A percentile compares a stretch with the other conserved stretches of the same genome.
Conservation (phyloP, 2,113 vertebrate species). For the Tamias sibiricus region DNA sequence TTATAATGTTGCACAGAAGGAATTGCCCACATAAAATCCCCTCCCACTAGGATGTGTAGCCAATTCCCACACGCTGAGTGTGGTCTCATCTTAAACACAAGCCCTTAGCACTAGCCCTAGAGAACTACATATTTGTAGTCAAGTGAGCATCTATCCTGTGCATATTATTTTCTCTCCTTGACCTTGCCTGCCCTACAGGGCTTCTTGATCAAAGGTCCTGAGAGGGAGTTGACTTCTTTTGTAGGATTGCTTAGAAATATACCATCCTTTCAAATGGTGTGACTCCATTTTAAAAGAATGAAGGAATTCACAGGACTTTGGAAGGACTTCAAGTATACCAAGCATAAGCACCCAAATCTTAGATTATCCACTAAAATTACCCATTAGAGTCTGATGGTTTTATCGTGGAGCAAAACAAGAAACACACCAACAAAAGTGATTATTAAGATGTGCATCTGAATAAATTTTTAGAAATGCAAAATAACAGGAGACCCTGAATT, state of each 20-base stretch:
- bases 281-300: slow-evolving; percentile 41
- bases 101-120: neutral
- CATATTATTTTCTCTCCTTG: neutral
- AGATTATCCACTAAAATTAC: neutral
- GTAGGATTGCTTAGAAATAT: neutral
- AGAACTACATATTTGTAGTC: slow-evolving; percentile 6
- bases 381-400: neutral
- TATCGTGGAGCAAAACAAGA: neutral
- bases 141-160: neutral
- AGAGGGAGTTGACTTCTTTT: neutral
- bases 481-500: neutral
- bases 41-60: slow-evolving; percentile 54
- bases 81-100: slow-evolving; percentile 42
- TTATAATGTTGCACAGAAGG: slow-evolving; percentile 69
- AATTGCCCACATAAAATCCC: slow-evolving; percentile 77
- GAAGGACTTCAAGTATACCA: slow-evolving; percentile 14
- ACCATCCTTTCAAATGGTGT: neutral
- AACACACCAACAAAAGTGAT: neutral
- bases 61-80: slow-evolving; percentile 21
- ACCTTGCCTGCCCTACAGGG: neutral
- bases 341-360: neutral
- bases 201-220: neutral
- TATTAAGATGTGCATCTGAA: neutral
- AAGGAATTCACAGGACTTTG: slow-evolving; percentile 10
- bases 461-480: slow-evolving; percentile 28